phyloP scores from a whole-genome alignment of 2,888 invertebrate species.

The Apocheima hispidaria region DNA sequence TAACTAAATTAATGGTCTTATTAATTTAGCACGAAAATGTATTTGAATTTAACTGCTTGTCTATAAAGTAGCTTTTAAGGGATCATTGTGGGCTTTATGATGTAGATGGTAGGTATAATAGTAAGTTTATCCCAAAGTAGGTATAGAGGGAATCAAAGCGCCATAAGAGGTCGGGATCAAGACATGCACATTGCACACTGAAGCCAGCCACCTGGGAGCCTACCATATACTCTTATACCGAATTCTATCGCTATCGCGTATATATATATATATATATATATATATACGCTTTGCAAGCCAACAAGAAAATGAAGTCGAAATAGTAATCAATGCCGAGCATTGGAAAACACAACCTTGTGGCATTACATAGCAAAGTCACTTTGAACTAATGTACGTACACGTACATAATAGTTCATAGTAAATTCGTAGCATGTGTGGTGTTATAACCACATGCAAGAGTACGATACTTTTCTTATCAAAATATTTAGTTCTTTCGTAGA shows the following conservation, averaged over 20 bases:
- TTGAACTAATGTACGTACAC: no score
- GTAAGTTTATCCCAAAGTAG: neutral
- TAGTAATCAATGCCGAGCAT: no score
- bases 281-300: no score
- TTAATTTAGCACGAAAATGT: neutral
- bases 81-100: constrained; percentile 43
- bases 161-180: neutral
- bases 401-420: no score
- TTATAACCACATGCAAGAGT: constrained; percentile 8
- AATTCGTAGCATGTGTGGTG: constrained; percentile 1
- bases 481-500: constrained; percentile 13
- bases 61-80: constrained; percentile 18
- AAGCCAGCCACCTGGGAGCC: neutral
- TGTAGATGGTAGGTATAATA: constrained; percentile 47
- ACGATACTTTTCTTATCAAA: constrained; percentile 13
- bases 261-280: no score
- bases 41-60: neutral
- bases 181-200: neutral
- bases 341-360: no score
- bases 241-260: no score
- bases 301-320: no score
- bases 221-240: neutral
- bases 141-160: neutral
- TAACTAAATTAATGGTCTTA: neutral
- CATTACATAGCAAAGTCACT: no score